Base-by-base conservation (phyloP, 1,140 invertebrate genomes). In the Cataglyphis hispanica region DNA sequence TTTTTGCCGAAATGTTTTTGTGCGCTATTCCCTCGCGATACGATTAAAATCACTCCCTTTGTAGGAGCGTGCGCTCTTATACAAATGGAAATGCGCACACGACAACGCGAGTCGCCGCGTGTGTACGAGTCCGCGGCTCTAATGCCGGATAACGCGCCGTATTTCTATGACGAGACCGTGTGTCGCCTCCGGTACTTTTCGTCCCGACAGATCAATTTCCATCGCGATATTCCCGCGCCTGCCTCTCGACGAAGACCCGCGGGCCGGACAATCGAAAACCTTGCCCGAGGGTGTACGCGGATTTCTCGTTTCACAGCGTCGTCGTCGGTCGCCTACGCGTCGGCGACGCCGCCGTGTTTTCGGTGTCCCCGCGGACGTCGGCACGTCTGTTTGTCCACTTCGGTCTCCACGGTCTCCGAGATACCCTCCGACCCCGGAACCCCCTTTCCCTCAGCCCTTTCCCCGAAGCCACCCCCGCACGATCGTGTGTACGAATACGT, bases 301-400 rank as follows among this genome's bases (percentile, higher is more conserved):
- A 91, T 91, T 91, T 91, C 89, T 91, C 89, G 89, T 91, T 90
- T 90, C 86, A 88, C 78, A 84, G 86, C 76, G 77, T 70, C 74
- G 85, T 78, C 75, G 63, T 19, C 46, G 69, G 77, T 70, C 74
- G 85, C 83, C 75, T 67, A 50, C 46, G 69, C 70, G 84, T 56
- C 77, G 86, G 4, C 75, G 75, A 88, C 91, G 90, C 91, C 91
- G 91, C 88, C 88, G 91, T 93, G 90, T 92, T 92, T 92, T 92
- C 91, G 83, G 70, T 90, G 83, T 93, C 93, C 92, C 93, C 84
- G 91, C 83, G 93, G 93, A 93, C 91, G 89, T 83, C 81, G 87
- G 90, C 92, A 93, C 91, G 93, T 94, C 91, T 94, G 93, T 95
- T 95, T 94, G 93, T 94, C 90, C 92, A 94, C 91, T 92, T 94